A percentile compares a stretch with the other conserved stretches of the same genome.
phyloP scores from a whole-genome alignment of 2,797 vertebrate genomes.

The Pempheris klunzingeri region DNA sequence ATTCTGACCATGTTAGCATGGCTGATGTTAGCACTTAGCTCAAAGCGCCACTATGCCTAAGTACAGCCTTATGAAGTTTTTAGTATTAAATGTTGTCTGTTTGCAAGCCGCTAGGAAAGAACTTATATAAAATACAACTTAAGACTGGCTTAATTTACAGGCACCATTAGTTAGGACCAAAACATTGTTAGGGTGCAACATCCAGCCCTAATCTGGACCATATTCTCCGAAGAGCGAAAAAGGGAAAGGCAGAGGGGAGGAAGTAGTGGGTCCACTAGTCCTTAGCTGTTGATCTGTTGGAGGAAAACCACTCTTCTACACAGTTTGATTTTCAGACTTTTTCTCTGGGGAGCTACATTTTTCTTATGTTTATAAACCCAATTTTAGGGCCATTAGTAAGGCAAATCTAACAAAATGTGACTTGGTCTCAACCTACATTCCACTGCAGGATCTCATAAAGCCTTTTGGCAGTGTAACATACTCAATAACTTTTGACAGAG shows the following conservation, averaged over 20 bases:
- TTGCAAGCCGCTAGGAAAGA: not conserved
- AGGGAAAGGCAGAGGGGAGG: not conserved
- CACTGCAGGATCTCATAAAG: conserved; percentile 63
- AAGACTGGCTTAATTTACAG: no score
- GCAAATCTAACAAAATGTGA: conserved; percentile 54
- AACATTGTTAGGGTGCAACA: not conserved
- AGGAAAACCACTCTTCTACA: conserved; percentile 24
- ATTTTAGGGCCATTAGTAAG: conserved; percentile 53
- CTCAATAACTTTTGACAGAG: conserved; percentile 56
- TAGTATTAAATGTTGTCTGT: not conserved
- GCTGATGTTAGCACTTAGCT: not conserved
- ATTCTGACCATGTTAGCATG: not conserved
- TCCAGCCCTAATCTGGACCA: not conserved
- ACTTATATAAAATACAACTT: not conserved
- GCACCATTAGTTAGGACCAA: no score
- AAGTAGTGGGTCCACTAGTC: conserved; percentile 14
- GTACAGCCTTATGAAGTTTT: not conserved
- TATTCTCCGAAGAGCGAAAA: not conserved
- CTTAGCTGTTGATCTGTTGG: conserved; percentile 32
- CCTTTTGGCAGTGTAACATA: conserved; percentile 45
- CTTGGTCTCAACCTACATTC: conserved; percentile 54
- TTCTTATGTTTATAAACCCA: conserved; percentile 58
- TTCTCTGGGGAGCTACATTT: conserved; percentile 44
- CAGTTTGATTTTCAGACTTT: conserved; percentile 35
- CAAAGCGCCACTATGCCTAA: no score